phyloP scores from a whole-genome alignment of 2,113 vertebrate genomes.

The Perca schrenkii region DNA sequence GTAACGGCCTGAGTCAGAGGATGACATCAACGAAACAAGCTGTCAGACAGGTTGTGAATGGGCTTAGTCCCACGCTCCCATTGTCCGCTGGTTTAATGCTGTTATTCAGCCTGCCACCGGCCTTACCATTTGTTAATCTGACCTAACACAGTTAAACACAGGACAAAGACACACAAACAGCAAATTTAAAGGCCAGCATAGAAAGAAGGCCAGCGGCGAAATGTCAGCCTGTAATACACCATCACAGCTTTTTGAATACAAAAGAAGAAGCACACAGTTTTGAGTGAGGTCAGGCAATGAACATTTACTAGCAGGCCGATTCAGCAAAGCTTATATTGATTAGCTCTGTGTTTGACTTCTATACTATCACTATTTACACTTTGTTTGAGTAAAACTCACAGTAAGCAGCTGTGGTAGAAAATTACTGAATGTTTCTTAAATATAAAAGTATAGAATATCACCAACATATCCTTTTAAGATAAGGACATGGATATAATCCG shows the following conservation, averaged over 20 bases:
- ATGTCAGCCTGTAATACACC: constrained; percentile 65
- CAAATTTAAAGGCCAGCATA: constrained; percentile 64
- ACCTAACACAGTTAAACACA: constrained; percentile 77
- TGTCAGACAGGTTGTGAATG: constrained; percentile 84
- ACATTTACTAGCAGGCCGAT: constrained; percentile 51
- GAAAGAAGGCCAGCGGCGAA: constrained; percentile 40
- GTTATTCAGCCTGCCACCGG: constrained; percentile 83
- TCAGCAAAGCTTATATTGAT: constrained; percentile 26
- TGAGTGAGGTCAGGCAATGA: constrained; percentile 65
- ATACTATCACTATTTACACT: no score
- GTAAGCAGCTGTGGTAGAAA: background rate
- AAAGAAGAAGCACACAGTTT: constrained; percentile 57
- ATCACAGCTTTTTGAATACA: constrained; percentile 62
- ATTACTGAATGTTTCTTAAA: background rate
- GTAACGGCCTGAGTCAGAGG: constrained; percentile 86
- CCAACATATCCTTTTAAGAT: background rate
- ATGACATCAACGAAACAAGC: constrained; percentile 86
- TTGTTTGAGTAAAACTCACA: no score
- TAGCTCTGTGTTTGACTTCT: constrained; percentile 3
- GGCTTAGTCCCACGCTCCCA: constrained; percentile 84
- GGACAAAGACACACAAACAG: constrained; percentile 79
- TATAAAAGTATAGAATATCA: background rate
- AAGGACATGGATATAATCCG: background rate
- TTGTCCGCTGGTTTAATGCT: constrained; percentile 87
- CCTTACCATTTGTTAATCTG: constrained; percentile 84